Evolutionary conservation across 2,113 vertebrate species (phyloP).

Genomic region (Bubalus kerabau): DNA sequence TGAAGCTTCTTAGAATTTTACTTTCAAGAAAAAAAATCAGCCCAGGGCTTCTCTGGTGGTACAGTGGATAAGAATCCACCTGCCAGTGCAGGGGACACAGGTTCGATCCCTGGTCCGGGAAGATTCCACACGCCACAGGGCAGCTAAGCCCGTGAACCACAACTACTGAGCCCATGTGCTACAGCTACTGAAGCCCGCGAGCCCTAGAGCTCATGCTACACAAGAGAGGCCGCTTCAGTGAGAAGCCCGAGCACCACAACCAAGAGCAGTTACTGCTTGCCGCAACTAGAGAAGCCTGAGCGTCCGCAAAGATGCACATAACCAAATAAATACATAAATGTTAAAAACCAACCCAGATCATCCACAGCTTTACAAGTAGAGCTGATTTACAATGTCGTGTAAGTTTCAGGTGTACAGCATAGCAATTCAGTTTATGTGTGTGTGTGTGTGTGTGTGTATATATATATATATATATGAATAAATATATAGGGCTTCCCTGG

Average conservation of each 20-base stretch:
- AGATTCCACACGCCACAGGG: neutral
- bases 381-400: neutral
- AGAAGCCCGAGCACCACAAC: neutral
- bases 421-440: neutral
- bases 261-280: neutral
- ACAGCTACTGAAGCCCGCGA: neutral
- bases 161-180: neutral
- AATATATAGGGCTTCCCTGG: neutral
- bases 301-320: fast-evolving
- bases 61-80: neutral
- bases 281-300: neutral
- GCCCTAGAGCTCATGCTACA: neutral
- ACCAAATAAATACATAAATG: neutral
- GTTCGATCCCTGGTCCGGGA: neutral
- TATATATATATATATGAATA: neutral
- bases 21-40: neutral
- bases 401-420: neutral
- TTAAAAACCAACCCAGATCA: neutral
- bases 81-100: neutral
- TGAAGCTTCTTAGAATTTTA: neutral
- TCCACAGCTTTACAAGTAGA: neutral
- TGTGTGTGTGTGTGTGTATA: fast-evolving
- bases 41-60: neutral
- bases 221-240: neutral
- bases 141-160: neutral